Evolutionary conservation across 2,113 vertebrate genomes (phyloP), one percentile per base, ranked within the genome.

Genomic region (Zosterops lateralis): DNA sequence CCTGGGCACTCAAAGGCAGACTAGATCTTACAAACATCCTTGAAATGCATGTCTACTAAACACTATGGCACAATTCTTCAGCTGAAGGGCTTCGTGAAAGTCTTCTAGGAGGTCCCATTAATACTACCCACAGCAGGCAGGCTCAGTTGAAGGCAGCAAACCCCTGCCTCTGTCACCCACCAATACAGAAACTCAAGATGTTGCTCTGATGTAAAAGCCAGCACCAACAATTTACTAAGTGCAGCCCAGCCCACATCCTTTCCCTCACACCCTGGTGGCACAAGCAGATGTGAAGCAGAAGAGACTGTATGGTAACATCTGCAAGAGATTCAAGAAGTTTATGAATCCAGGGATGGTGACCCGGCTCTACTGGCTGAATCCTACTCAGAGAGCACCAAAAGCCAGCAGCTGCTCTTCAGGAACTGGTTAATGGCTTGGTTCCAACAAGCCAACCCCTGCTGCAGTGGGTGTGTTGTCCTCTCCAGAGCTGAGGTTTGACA

Each of bases 21-120:
- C 2, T 3, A 50, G 38, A 62, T 40, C 47, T 57, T 51, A 54
- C 42, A 13, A 38, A 67, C 7, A 45, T 2, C 53, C 0, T 0
- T 13, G 20, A 83, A 73, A 80, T 13, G 29, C 9, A 2, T 13
- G 22, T 42, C 26, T 54, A 7, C 22, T 12, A 50, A 50, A 34
- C 0, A 1, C 34, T 20, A 36, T 4, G 10, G 26, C 42, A 62
- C 1, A 9, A 21, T 45, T 70, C 42, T 71, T 74, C 65, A 77
- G 11, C 31, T 75, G 71, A 45, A 71, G 14, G 19, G 56, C 58
- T 36, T 38, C 40, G 50, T 66, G 26, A 32, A 80, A 56, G 31
- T 53, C 60, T 89, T 68, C n/a, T 62, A 60, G 31, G n/a, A 53
- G 11, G 12, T 82, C 22, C 12, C 58, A 83, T 12, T 48, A 64